phyloP scores from a whole-genome alignment of 2,888 invertebrate genomes.

The Eupelmus urozonus region DNA sequence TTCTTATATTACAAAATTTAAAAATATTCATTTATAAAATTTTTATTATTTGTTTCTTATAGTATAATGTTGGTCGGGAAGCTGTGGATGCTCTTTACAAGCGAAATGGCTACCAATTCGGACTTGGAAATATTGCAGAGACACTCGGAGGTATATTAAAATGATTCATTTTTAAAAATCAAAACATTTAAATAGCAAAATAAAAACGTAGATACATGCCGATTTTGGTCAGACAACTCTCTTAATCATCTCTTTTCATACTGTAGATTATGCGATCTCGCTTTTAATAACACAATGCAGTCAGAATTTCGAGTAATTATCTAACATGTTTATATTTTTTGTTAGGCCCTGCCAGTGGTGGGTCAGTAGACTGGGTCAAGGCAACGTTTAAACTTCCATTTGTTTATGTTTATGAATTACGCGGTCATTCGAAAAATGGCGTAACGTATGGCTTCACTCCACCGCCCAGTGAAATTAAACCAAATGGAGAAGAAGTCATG shows the following conservation, averaged over 20 bases:
- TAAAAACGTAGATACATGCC: too few relatives aligned
- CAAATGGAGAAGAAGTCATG: conserved; percentile 82
- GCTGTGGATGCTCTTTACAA: conserved; percentile 79
- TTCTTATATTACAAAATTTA: neutral
- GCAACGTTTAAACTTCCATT: conserved; percentile 82
- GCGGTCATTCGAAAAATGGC: conserved; percentile 77
- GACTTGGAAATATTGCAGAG: conserved; percentile 80
- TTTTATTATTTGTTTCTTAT: neutral
- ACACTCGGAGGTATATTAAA: conserved; percentile 64
- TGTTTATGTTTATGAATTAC: conserved; percentile 84
- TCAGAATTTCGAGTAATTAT: conserved; percentile 35
- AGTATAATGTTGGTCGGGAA: conserved; percentile 73
- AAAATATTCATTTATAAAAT: neutral
- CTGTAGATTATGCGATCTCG: neutral
- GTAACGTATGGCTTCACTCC: conserved; percentile 83
- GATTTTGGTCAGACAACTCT: neutral
- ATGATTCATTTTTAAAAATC: neutral
- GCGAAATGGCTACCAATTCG: conserved; percentile 81
- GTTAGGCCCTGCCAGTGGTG: conserved; percentile 83
- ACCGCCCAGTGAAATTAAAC: conserved; percentile 83
- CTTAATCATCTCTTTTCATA: neutral
- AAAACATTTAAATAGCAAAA: neutral
- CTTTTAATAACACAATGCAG: neutral
- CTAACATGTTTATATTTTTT: neutral
- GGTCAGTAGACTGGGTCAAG: conserved; percentile 87